These are phyloP conservation scores for Rhineura floridana DNA, from an alignment of 2,113 vertebrate species.

Conservation along the genomic window DNA sequence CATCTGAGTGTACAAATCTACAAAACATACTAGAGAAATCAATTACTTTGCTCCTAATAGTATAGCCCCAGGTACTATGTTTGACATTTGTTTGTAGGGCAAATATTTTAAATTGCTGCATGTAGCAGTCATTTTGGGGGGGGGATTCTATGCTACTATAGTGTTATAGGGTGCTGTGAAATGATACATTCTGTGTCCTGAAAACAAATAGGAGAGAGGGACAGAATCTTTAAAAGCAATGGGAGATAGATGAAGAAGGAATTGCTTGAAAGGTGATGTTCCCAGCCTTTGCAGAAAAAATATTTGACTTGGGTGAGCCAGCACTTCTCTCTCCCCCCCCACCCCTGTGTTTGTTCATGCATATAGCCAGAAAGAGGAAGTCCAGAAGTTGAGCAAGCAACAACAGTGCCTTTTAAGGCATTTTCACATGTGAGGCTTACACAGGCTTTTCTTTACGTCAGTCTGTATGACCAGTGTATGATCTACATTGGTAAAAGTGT, in stretches of 20 bases:
- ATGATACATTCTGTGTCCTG: background rate
- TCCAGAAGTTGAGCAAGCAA: background rate
- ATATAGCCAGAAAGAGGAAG: background rate
- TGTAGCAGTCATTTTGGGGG: background rate
- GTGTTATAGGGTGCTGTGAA: background rate
- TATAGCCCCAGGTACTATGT: background rate
- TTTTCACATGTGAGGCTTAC: background rate
- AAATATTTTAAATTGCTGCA: background rate
- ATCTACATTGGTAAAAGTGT: background rate
- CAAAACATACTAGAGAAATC: background rate
- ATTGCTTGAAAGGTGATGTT: background rate
- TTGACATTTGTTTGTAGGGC: background rate
- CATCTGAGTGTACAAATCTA: background rate
- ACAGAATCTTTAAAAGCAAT: background rate
- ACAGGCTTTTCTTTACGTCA: background rate
- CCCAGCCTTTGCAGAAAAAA: background rate
- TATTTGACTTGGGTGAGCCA: background rate
- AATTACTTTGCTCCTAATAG: background rate
- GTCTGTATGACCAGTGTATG: background rate
- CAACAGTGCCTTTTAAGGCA: background rate
- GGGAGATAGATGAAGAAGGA: background rate
- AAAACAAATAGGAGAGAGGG: background rate
- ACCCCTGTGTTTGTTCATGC: background rate
- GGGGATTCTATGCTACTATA: background rate
- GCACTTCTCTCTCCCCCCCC: background rate